Conservation (phyloP, 1,140 invertebrate species). For the Temnothorax nylanderi region DNA sequence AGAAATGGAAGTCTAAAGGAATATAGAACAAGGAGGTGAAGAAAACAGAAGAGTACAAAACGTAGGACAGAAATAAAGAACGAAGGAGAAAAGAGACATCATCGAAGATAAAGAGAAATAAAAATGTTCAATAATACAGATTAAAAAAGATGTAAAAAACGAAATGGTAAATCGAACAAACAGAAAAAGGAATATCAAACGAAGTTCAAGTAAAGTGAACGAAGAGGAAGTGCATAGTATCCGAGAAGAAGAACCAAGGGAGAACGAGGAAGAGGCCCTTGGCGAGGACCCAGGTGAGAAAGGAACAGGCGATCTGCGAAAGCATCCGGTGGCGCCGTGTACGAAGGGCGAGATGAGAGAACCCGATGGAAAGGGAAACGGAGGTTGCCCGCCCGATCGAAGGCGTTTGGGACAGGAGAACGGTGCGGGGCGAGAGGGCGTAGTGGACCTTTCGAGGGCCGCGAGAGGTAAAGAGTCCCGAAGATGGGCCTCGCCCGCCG, state of each 20-base stretch:
- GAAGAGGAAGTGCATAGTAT: not conserved
- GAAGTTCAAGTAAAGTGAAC: not conserved
- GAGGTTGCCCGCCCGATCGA: constrained; percentile 41
- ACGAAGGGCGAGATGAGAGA: constrained; percentile 51
- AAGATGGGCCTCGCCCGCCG: constrained; percentile 73
- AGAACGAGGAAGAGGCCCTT: constrained; percentile 11
- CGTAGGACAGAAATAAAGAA: not conserved
- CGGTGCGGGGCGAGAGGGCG: constrained; percentile 23
- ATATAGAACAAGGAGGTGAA: not conserved
- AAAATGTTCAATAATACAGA: not conserved
- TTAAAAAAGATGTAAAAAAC: not conserved
- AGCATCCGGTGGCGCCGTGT: constrained; percentile 80
- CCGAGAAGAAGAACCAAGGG: not conserved
- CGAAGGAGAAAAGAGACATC: not conserved
- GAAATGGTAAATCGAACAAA: constrained; percentile 9
- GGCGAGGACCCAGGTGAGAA: constrained; percentile 44
- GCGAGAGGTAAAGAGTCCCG: constrained; percentile 74
- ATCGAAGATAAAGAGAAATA: not conserved
- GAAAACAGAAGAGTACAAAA: too few relatives aligned
- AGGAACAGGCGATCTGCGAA: constrained; percentile 67
- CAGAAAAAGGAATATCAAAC: constrained; percentile 30
- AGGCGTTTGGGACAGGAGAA: not conserved
- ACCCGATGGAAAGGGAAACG: constrained; percentile 14
- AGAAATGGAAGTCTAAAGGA: not conserved
- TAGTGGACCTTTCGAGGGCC: constrained; percentile 7